Evolutionary conservation across 2,888 invertebrate species (phyloP), one percentile per base, ranked within the genome.

Genomic region (Oxycera nigricornis): DNA sequence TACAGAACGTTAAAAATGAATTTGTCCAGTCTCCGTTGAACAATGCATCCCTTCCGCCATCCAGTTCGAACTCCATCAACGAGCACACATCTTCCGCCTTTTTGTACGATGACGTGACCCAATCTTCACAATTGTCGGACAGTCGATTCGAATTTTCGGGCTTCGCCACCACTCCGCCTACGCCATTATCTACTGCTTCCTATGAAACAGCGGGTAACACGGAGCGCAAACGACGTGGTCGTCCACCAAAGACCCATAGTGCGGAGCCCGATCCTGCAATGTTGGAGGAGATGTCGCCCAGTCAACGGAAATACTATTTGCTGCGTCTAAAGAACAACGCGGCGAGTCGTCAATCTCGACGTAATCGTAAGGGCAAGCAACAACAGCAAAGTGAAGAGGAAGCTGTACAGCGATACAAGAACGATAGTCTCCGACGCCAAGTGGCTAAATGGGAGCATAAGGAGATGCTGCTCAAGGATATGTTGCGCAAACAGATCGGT

Each of bases 301-400:
- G 86, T 41, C 88, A 88, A 77, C 82, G 83, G 59, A 89, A 87
- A 77, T 92, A 93, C 82, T 86, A 91, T 68, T 91, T 92, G 80
- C 87, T 91, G 77, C 86, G 93, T 73, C 91, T 91, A 81, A 92
- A 91, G 82, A 93, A 93, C 83, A 93, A 93, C 82, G 92, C 92
- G 84, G 92, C 93, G 55, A 93, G 93, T 52, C 88, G 92, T 79
- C 88, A 90, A 79, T 92, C 92, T 1, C 86, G 93, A 77, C 89
- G 90, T 86, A 92, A 92, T 80, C 88, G 92, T 78, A 92, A 92
- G 83, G 82, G 83, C 1, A 88, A 88, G 76, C 89, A 90, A 78
- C 78, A 79, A 20, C 86, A 87, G 73, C 83, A 88, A 81, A 82
- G 84, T 65, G 78, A 79, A 14, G 86, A 86, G 76, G 85, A 67